phyloP scores from a whole-genome alignment of 2,888 invertebrate species.

The Willowsia nigromaculata region DNA sequence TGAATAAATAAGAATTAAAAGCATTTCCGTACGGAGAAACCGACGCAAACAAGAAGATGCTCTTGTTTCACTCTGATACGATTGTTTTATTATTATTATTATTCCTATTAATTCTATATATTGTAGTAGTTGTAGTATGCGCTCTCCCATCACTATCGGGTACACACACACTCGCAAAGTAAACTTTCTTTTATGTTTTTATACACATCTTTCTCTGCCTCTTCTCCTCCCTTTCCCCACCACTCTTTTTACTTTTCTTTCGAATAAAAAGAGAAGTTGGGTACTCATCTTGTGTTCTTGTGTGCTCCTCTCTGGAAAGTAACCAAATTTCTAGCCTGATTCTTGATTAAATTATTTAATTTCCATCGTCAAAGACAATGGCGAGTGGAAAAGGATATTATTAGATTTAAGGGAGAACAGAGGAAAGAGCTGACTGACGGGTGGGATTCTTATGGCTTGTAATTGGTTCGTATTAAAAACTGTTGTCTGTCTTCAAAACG shows the following conservation, averaged over 20 bases:
- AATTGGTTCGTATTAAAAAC: constrained; percentile 70
- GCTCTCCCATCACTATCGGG: not conserved
- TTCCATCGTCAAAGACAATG: constrained; percentile 64
- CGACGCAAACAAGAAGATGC: constrained; percentile 28
- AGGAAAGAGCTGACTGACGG: not conserved
- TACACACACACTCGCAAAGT: not conserved
- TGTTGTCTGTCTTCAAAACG: constrained; percentile 60
- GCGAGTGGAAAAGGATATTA: constrained; percentile 13
- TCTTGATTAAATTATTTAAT: constrained; percentile 72
- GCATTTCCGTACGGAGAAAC: constrained; percentile 45
- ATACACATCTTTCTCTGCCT: not conserved
- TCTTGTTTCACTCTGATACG: too few species aligned
- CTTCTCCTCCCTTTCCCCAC: too few species aligned
- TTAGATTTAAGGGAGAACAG: not conserved
- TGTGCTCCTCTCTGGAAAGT: too few species aligned
- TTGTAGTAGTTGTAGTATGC: too few species aligned
- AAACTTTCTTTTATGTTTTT: constrained; percentile 20
- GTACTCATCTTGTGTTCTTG: not conserved
- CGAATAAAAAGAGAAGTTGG: constrained; percentile 3
- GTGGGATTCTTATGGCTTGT: constrained; percentile 60
- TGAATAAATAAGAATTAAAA: constrained; percentile 40
- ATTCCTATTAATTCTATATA: not conserved
- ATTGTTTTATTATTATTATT: constrained; percentile 32
- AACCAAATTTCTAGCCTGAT: constrained; percentile 42
- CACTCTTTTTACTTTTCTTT: not conserved